These are phyloP conservation scores for Sciurus vulgaris DNA, from an alignment of 2,797 vertebrate genomes.

Conservation along the genomic window DNA sequence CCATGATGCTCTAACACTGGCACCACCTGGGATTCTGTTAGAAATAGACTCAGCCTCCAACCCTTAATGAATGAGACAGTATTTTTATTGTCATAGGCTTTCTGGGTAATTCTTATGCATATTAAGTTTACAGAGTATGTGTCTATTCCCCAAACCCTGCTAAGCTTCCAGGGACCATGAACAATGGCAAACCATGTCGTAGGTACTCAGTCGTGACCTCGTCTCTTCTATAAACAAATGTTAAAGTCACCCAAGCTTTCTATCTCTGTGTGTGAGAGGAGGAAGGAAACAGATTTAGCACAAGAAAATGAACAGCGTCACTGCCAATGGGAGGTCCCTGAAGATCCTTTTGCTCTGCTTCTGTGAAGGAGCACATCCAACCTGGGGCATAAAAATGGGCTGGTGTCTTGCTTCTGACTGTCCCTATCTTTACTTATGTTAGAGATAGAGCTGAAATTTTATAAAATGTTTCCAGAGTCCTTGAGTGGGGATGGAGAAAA, in stretches of 20 bases:
- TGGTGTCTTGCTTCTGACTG: background rate
- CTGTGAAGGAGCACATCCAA: background rate
- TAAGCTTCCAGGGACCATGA: background rate
- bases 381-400: background rate
- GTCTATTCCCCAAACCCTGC: background rate
- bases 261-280: background rate
- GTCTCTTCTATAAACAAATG: background rate
- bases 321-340: background rate
- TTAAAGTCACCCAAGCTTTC: too few relatives aligned
- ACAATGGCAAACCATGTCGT: accelerated
- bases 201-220: background rate
- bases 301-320: background rate
- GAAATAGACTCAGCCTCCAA: background rate
- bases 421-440: background rate
- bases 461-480: background rate
- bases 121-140: background rate
- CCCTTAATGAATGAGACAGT: background rate
- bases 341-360: too few relatives aligned
- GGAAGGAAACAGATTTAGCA: background rate
- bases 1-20: background rate
- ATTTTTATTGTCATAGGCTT: background rate
- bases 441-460: background rate
- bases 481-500: background rate
- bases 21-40: background rate
- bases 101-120: background rate